phyloP scores from a whole-genome alignment of 2,113 vertebrate genomes.

The Pelmatolapia mariae region DNA sequence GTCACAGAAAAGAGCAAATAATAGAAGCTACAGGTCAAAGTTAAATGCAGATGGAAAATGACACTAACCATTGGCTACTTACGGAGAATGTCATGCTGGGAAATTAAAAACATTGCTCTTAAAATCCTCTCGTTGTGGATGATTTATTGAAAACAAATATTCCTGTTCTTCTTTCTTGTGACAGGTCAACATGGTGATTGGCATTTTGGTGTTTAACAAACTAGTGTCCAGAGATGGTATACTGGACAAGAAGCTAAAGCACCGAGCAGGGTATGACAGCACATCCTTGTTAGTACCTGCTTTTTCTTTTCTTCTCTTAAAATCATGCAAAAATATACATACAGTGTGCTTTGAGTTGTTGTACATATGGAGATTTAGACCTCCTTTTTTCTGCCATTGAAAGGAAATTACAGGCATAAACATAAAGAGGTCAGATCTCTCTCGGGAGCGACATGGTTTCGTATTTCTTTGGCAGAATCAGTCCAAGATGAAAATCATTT shows the following conservation, averaged over 20 bases:
- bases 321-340: constrained; percentile 35
- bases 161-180: constrained; percentile 15
- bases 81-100: background rate
- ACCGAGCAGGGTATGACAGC: constrained; percentile 94
- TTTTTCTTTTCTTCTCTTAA: constrained; percentile 19
- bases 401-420: constrained; percentile 40
- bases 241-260: constrained; percentile 99
- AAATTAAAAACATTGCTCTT: background rate
- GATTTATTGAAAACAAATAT: background rate
- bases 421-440: constrained; percentile 59
- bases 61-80: background rate
- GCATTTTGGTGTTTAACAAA: constrained; percentile 99
- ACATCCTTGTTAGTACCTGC: constrained; percentile 62
- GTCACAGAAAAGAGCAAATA: constrained; percentile 45
- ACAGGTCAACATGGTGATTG: constrained; percentile 99
- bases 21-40: constrained; percentile 41
- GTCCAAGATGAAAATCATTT: constrained; percentile 55
- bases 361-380: constrained; percentile 30
- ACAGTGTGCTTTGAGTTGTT: background rate
- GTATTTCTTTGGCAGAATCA: constrained; percentile 61
- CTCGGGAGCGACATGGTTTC: constrained; percentile 26
- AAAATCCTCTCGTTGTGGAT: background rate
- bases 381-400: constrained; percentile 9
- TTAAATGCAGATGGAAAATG: background rate
- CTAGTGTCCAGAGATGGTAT: constrained; percentile 99